Evolutionary conservation across 1,140 invertebrate genomes (phyloP), one percentile per base, ranked within the genome.

Genomic region (Zaprionus africanus): DNA sequence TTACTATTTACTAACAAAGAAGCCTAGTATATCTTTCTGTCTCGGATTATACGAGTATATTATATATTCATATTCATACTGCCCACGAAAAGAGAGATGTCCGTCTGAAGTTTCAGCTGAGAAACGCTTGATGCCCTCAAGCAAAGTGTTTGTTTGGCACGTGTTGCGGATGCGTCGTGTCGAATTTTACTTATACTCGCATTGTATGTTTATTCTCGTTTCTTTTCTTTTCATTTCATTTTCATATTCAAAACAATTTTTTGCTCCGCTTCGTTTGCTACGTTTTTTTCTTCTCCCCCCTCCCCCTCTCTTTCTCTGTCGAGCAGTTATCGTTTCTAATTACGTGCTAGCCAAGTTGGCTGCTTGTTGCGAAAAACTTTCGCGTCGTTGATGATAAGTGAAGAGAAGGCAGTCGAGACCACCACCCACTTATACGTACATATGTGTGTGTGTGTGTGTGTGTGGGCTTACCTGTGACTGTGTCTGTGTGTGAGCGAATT

Each of bases 321-420:
- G 15, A 38, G 36, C 36, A 57, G 15, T 63, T 76, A 76, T 76
- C 73, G 60, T 59, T 63, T 76, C 59, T 76, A 76, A 76, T 70
- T 76, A 76, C 73, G 73, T 76, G 73, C 67, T 69, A 41, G 63
- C 31, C 22, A 56, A 26, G 34, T 54, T 38, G 71, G 49, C 60
- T 63, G 53, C 60, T 49, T 65, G 66, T 53, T 60, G 56, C 63
- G 59, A 70, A 60, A 54, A 73, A 63, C 65, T 68, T 74, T 66
- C 70, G 63, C 57, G 34, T 54, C 4, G 51, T 17, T 28, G 19
- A 34, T 17, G 73, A 63, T 70, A 76, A 76, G 59, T 70, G 57
- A 12, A 34, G 24, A 43, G 43, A 41, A 68, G 57, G 12, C 43
- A 54, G 60, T 57, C 15, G 46, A 36, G 51, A n/a, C 28, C 22